Evolutionary conservation across 35 echinoderm and acorn worm species (phyloP), one percentile per base, ranked within the genome.

Genomic region (Ophioderma brevispina): DNA sequence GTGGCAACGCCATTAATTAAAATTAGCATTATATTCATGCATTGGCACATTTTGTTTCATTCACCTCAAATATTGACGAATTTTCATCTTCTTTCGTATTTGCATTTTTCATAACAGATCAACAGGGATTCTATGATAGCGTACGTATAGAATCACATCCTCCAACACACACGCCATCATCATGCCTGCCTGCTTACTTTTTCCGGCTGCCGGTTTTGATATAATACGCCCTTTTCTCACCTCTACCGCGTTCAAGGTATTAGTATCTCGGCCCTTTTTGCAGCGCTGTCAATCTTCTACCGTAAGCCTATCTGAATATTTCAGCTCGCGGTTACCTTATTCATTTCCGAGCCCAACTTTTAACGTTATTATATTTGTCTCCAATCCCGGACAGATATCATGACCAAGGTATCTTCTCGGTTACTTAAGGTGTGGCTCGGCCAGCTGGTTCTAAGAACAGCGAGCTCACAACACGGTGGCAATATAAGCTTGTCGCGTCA

Each of bases 211-310:
- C 59, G 59, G 59, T 70, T 70, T 25, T 70, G 17, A 70, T 70
- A 70, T 70, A 70, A 70, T 70, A 70, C 59, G 59, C 59, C 59
- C 59, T 70, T 70, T 70, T 70, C 59, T 70, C 59, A 70, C 59
- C 59, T 70, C 59, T 4, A 25, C 15, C 59, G 59, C 28, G 10
- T 25, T 70, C 28, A 70, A 70, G 41, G 41, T 46, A 46, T 46
- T 46, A 46, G 59, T 70, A 70, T 70, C 59, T 70, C 59, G 59
- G 59, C 28, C 59, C 59, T 70, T 70, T 70, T 70, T 70, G 4
- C 59, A 70, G 5, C 1, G 10, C 59, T 70, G 59, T 70, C 59
- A 70, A 70, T 70, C 59, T 70, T 70, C 2, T 25, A 2, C 23
- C n/a, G 28, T 70, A 70, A 70, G 59, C 15, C 59, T 30, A 70